These are phyloP conservation scores for Loripinus fragilis DNA, from an alignment of 2,888 invertebrate genomes.

Conservation along the genomic window DNA sequence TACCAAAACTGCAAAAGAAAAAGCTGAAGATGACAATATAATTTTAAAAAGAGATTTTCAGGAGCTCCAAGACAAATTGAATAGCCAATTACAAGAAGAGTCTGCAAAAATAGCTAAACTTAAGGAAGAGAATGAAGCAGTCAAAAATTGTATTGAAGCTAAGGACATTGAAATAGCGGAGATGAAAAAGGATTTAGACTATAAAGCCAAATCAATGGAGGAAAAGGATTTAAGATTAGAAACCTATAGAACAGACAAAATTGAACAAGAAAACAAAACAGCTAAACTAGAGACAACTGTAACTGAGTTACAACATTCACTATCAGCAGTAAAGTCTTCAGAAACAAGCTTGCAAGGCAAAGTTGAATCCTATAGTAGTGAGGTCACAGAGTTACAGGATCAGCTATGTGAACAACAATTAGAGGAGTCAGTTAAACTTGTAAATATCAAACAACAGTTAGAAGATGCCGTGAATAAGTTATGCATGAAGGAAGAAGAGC, in stretches of 20 bases:
- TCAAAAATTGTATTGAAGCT: constrained; percentile 28
- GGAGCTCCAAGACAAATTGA: constrained; percentile 50
- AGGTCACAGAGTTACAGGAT: constrained; percentile 39
- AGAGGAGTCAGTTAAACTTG: constrained; percentile 32
- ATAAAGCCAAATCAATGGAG: constrained; percentile 14
- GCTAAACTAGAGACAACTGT: background rate
- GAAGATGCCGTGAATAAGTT: background rate
- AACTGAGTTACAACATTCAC: background rate
- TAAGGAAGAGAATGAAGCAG: constrained; percentile 45
- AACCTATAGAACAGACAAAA: background rate
- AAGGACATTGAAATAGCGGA: constrained; percentile 35
- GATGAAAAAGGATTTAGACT: constrained; percentile 29
- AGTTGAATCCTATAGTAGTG: background rate
- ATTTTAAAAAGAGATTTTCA: constrained; percentile 37
- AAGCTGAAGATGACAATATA: constrained; percentile 25
- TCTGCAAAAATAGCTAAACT: constrained; percentile 48
- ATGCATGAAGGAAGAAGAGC: background rate
- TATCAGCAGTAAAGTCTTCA: background rate
- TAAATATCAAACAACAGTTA: constrained; percentile 28
- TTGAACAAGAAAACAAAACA: background rate
- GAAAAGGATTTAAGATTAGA: constrained; percentile 12
- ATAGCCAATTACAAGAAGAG: constrained; percentile 46
- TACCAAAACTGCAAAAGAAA: constrained; percentile 30
- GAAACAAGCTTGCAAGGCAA: background rate
- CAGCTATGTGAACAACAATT: constrained; percentile 29